Evolutionary conservation across 2,888 invertebrate species (phyloP).

Genomic region (Parnassius mnemosyne): DNA sequence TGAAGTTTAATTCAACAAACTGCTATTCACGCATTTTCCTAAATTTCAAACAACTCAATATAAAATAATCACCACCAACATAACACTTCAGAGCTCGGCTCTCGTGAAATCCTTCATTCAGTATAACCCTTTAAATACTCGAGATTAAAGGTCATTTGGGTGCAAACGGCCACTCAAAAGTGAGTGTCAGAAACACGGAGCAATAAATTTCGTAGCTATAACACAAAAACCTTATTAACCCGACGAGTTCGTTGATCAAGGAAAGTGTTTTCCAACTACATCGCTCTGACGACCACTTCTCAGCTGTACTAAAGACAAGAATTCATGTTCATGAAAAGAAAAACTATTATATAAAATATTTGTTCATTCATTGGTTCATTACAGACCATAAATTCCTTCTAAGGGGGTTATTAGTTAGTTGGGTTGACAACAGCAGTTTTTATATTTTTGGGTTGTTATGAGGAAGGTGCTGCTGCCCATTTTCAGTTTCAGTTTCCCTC

Average conservation of each 20-base stretch:
- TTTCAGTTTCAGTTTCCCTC: too few relatives aligned
- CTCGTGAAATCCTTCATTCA: constrained; percentile 50
- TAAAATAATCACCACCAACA: constrained; percentile 41
- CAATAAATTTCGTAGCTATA: constrained; percentile 49
- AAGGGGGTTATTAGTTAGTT: too few relatives aligned
- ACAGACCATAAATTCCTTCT: too few relatives aligned
- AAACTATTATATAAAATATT: too few relatives aligned
- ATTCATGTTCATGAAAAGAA: background rate
- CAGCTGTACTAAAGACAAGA: background rate
- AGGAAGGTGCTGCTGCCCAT: too few relatives aligned
- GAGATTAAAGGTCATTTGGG: constrained; percentile 59
- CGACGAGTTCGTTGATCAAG: constrained; percentile 30
- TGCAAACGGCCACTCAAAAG: constrained; percentile 51
- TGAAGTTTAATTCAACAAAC: too few relatives aligned
- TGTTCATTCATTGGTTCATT: too few relatives aligned
- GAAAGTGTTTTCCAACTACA: constrained; percentile 11
- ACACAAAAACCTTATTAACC: constrained; percentile 51
- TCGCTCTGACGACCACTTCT: constrained; percentile 1
- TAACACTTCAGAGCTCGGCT: constrained; percentile 27
- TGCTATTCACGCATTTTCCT: background rate
- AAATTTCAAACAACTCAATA: constrained; percentile 34
- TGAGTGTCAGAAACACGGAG: constrained; percentile 47
- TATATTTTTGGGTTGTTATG: too few relatives aligned
- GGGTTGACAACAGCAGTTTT: too few relatives aligned
- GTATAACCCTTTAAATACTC: constrained; percentile 57